Percentiles rank a stretch among this genome's conserved stretches.
These are phyloP conservation scores for Psilanteris sp. DNA, from an alignment of 1,140 invertebrate genomes.

Conservation along the genomic window DNA sequence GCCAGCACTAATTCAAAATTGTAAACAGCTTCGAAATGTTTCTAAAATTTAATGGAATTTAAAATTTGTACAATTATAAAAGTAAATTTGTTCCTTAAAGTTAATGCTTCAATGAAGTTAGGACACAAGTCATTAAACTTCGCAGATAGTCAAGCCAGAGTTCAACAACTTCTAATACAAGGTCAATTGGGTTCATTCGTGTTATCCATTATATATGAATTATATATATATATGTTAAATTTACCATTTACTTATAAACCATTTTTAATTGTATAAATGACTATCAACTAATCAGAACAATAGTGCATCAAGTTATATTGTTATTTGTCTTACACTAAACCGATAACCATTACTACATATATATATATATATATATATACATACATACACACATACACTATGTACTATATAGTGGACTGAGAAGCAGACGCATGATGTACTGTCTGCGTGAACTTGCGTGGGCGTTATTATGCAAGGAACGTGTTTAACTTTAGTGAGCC, in stretches of 20 bases:
- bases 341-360: not conserved
- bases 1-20: too few species aligned
- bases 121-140: too few species aligned
- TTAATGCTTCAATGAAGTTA: too few species aligned
- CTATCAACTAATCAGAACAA: not conserved
- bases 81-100: too few species aligned
- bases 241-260: too few species aligned
- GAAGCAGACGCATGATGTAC: conserved; percentile 22
- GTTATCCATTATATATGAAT: too few species aligned
- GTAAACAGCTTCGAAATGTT: too few species aligned
- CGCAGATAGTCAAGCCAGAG: not conserved
- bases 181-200: not conserved
- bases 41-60: too few species aligned
- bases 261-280: not conserved
- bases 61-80: too few species aligned
- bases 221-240: too few species aligned
- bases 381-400: too few species aligned
- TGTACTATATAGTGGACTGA: too few species aligned
- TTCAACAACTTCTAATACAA: conserved; percentile 5
- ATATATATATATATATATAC: not conserved
- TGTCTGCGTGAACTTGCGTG: conserved; percentile 51
- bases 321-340: conserved; percentile 17
- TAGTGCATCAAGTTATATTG: conserved; percentile 2
- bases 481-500: conserved; percentile 68
- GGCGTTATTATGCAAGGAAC: conserved; percentile 66